Evolutionary conservation across 2,888 invertebrate genomes (phyloP), one percentile per base, ranked within the genome.

Genomic region (Sinodicranocentrus sp.): DNA sequence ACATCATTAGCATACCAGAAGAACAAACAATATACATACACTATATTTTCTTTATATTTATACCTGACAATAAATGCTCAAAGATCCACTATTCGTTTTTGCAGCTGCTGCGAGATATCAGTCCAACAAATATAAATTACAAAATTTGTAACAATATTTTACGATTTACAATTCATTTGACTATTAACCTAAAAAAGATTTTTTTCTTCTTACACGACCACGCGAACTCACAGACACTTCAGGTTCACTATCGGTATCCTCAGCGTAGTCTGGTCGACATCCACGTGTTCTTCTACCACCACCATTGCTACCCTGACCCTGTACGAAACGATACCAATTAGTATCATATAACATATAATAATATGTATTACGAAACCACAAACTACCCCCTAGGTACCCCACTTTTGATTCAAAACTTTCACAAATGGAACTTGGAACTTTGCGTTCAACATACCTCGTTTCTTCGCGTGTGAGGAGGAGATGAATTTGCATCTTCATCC

Each of bases 221-320:
- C 86, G 67, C n/a, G 84, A 85, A 48, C 86, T 86, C 54, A 84
- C 84, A 67, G 67, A 57, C 48, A 76, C 57, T 48, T 70, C 72
- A 67, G 82, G 73, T 54, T 85, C 82, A 72, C 85, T 82, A 63
- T 90, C 90, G 86, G 90, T 90, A 6, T 90, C 91, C 83, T 91
- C 91, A 1, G 90, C 90, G 67, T 91, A 91, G 85, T 90, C 90
- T 52, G 89, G 90, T 23, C 90, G 88, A 28, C 39, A 90, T 89
- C 80, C 89, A 89, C 17, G 90, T 89, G 82, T 91, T 92, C 77
- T 92, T 91, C 79, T 43, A 82, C 84, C 72, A 84, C 78, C 17
- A 83, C 83, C 17, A 17, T 61, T 61, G 33, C 23, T 70, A 73
- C 82, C 19, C 84, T 80, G 43, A 73, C 82, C 19, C 84, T 80